Evolutionary conservation across 2,888 invertebrate genomes (phyloP).

Genomic region (Brachynemurus nebulosus): DNA sequence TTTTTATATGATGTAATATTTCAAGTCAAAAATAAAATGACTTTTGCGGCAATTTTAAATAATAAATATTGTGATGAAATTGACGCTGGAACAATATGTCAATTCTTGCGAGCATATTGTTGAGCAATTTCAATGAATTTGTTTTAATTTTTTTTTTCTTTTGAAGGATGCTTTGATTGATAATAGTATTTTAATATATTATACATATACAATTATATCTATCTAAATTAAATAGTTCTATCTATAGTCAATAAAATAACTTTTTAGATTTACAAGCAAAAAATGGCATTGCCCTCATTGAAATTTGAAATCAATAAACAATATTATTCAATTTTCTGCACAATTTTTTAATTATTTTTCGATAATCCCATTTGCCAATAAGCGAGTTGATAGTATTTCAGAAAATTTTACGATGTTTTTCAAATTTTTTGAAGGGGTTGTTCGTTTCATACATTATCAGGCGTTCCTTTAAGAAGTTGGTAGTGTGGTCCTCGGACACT

Average conservation of each 20-base stretch:
- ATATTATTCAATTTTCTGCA: not conserved
- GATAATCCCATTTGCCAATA: not conserved
- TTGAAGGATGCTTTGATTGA: not conserved
- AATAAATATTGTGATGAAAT: not conserved
- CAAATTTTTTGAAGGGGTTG: too few relatives aligned
- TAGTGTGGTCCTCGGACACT: too few relatives aligned
- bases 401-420: too few relatives aligned
- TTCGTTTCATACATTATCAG: too few relatives aligned
- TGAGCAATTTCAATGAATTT: not conserved
- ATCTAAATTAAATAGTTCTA: not conserved
- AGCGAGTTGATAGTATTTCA: too few relatives aligned
- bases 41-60: not conserved
- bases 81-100: not conserved
- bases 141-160: not conserved
- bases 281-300: not conserved
- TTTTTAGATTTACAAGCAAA: not conserved
- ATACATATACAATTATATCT: not conserved
- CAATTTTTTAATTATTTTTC: not conserved
- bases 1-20: too few relatives aligned
- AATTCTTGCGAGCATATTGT: not conserved
- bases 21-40: too few relatives aligned
- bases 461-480: too few relatives aligned
- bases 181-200: not conserved
- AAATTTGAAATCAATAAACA: conserved; percentile 1
- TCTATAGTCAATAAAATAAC: not conserved